Base-by-base conservation (phyloP, 2,888 invertebrate genomes). In the Aethes cnicana region DNA sequence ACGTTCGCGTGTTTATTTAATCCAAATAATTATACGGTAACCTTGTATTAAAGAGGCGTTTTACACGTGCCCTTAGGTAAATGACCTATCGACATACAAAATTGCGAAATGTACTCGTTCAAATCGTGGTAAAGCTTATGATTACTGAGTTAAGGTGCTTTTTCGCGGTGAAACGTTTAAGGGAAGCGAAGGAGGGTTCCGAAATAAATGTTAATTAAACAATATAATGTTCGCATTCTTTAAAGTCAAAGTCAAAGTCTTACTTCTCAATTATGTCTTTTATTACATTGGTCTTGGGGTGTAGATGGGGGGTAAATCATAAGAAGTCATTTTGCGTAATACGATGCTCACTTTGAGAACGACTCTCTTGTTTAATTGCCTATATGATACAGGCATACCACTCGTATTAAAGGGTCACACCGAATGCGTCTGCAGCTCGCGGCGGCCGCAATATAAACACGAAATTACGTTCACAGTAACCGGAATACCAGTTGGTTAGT, bases 301-400 rank as follows among this genome's bases (percentile, higher is more conserved):
- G n/a, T n/a, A n/a, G n/a, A n/a, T n/a, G 59, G 57, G 36, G 49
- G 55, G 47, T 69, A 68, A 62, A 70, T 47, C n/a, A 36, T 58
- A 77, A 72, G 73, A 64, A 68, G 77, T 72, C 81, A 82, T 84
- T 83, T 77, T 54, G 63, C 75, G 72, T 76, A 79, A 83, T 80
- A 73, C 69, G 64, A 62, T 57, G 66, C 68, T 74, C 68, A 72
- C 72, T 74, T 66, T 25, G 67, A 70, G 71, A 67, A 69, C 72
- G 74, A 68, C 74, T 69, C 76, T n/a, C n/a, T n/a, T n/a, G n/a
- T 75, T 66, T 81, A 79, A 83, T 81, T 75, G n/a, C n/a, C n/a
- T n/a, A n/a, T n/a, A n/a, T n/a, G n/a, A n/a, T n/a, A n/a, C n/a
- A n/a, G n/a, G n/a, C n/a, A n/a, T n/a, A n/a, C n/a, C n/a, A n/a